Base-by-base conservation (phyloP, 2,888 invertebrate species). In the Euplagia quadripunctaria region DNA sequence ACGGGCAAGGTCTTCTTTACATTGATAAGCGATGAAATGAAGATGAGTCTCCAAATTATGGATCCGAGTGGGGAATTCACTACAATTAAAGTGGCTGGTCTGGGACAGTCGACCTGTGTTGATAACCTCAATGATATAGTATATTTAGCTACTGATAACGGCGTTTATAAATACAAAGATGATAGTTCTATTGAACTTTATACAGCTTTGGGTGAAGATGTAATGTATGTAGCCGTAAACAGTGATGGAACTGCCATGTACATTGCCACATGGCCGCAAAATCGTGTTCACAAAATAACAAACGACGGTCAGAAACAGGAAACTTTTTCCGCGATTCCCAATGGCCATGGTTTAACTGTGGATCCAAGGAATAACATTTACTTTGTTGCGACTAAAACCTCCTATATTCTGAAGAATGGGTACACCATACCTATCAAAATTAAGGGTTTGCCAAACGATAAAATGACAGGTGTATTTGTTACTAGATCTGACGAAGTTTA, bases 81-180 rank as follows among this genome's bases (percentile, higher is more conserved):
- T 20, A 84, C 88, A 0, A 92, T 96, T 6, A 93, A 93, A 92
- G 92, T 94, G 0, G 89, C 92, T 0, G 94, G 94, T 0, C 79
- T 94, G 12, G 96, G 95, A 64, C 96, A 96, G 70, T 95, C 95
- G 16, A 93, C 93, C 2, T 89, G 93, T 3, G 91, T 96, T 42
- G 95, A 96, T 92, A 95, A 96, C 91, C 90, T 93, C 20, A 95
- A 95, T 78, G 94, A 95, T 87, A 91, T 94, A 7, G 89, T 95
- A 2, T 96, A 94, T 79, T 85, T 96, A 64, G 95, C 94, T 0
- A 94, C 95, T 73, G 95, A 96, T 92, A 95, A 94, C 80, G 96
- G 96, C 0, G 92, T 95, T 0, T 95, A 94, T 68, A 95, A 92
- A 91, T 95, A 93, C 72, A 93, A 93, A 79, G 92, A 93, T 14